phyloP scores from a whole-genome alignment of 2,797 vertebrate species.

The Pygocentrus nattereri region DNA sequence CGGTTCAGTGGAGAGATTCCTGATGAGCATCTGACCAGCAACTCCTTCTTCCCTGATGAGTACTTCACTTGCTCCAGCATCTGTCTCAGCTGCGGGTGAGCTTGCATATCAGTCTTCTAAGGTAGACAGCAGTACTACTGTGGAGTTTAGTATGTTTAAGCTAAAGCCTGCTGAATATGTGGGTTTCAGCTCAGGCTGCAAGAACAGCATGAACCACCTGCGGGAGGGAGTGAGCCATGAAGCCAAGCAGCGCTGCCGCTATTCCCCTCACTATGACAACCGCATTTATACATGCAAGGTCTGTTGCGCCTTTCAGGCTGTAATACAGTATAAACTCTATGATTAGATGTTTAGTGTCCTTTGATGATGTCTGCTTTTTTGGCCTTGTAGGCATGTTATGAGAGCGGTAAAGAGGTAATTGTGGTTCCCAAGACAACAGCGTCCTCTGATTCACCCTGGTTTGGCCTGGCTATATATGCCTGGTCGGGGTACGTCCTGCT shows the following conservation, averaged over 20 bases:
- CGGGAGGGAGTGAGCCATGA: slow-evolving; percentile 92
- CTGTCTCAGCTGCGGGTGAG: slow-evolving; percentile 98
- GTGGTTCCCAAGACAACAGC: slow-evolving; percentile 99
- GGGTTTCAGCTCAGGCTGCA: slow-evolving; percentile 89
- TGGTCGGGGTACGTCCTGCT: slow-evolving; percentile 94
- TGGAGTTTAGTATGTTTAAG: too few relatives aligned
- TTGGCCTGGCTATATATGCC: slow-evolving; percentile 96
- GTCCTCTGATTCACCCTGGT: slow-evolving; percentile 97
- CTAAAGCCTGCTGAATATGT: neutral
- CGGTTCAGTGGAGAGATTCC: slow-evolving; percentile 95
- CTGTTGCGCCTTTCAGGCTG: slow-evolving; percentile 51
- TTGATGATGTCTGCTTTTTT: slow-evolving; percentile 46
- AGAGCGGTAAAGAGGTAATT: slow-evolving; percentile 95
- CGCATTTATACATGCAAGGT: slow-evolving; percentile 98
- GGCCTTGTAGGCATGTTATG: slow-evolving; percentile 89
- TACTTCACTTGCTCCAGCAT: slow-evolving; percentile 97
- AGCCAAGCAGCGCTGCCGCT: slow-evolving; percentile 93
- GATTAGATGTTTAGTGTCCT: neutral
- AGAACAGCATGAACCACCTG: slow-evolving; percentile 98
- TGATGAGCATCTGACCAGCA: slow-evolving; percentile 93
- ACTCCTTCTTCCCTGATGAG: slow-evolving; percentile 98
- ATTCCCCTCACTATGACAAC: slow-evolving; percentile 96
- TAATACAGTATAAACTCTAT: neutral
- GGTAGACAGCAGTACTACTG: neutral
- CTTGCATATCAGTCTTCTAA: slow-evolving; percentile 36